phyloP scores from a whole-genome alignment of 2,888 invertebrate genomes.

The Metopia argyrocephala region DNA sequence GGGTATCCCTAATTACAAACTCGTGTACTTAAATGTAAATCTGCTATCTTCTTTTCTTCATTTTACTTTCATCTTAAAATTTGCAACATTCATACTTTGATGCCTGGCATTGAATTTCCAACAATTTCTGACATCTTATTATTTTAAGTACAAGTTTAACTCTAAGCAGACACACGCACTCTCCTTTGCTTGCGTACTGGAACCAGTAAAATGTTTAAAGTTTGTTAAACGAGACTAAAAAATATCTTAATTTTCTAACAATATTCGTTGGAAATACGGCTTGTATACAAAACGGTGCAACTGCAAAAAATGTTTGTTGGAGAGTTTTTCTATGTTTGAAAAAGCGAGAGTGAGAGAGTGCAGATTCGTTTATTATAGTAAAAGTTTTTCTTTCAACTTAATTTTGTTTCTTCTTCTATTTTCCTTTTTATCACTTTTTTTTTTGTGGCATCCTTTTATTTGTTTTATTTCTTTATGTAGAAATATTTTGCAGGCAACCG shows the following conservation, averaged over 20 bases:
- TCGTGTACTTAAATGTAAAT: too few species aligned
- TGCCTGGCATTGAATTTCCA: constrained; percentile 24
- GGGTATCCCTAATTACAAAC: too few species aligned
- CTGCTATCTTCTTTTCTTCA: neutral
- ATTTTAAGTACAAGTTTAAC: constrained; percentile 40
- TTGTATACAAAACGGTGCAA: neutral
- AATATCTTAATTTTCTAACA: constrained; percentile 15
- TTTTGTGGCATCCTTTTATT: neutral
- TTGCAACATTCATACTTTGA: neutral
- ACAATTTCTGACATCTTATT: constrained; percentile 41
- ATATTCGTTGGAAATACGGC: neutral
- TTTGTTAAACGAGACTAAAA: constrained; percentile 33
- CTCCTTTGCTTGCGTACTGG: too few species aligned
- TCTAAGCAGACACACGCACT: neutral
- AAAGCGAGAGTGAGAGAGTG: too few species aligned
- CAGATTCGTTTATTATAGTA: too few species aligned
- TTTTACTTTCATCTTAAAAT: neutral
- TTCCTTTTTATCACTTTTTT: neutral
- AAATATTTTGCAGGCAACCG: neutral
- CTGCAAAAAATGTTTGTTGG: too few species aligned
- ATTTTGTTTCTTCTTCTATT: neutral
- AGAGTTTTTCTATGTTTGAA: too few species aligned
- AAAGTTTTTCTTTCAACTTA: constrained; percentile 16
- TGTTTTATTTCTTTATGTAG: neutral
- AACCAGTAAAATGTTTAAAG: too few species aligned